phyloP scores from a whole-genome alignment of 2,113 vertebrate genomes.

The Hyaena hyaena region DNA sequence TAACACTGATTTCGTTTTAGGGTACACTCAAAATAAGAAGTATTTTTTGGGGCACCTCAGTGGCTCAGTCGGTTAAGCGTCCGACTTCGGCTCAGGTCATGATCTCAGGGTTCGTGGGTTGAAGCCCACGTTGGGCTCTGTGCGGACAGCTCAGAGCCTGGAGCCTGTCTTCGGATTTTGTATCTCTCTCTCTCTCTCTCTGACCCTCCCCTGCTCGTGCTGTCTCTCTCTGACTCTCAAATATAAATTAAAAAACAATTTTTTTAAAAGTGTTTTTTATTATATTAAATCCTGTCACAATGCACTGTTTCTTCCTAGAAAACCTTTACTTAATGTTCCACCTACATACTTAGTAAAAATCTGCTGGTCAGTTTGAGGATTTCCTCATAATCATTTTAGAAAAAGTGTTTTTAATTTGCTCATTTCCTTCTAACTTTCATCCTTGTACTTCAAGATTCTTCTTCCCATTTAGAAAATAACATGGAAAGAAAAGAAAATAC shows the following conservation, averaged over 20 bases:
- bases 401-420: neutral
- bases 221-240: too few species aligned
- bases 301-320: neutral
- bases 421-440: neutral
- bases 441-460: neutral
- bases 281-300: neutral
- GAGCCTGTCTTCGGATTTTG: too few species aligned
- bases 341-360: neutral
- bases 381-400: neutral
- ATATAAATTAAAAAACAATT: too few species aligned
- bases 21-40: neutral
- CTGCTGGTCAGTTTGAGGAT: neutral
- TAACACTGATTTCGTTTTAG: neutral
- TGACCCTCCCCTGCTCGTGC: too few species aligned
- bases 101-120: too few species aligned
- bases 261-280: neutral
- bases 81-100: too few species aligned
- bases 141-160: too few species aligned
- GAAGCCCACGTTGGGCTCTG: too few species aligned
- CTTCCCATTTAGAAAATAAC: neutral
- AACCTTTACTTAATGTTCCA: neutral
- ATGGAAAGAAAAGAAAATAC: neutral
- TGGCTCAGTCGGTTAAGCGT: too few species aligned
- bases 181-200: too few species aligned
- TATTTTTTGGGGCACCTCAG: too few species aligned